Base-by-base conservation (phyloP, 2,888 invertebrate species). In the Crocallis elinguaria region DNA sequence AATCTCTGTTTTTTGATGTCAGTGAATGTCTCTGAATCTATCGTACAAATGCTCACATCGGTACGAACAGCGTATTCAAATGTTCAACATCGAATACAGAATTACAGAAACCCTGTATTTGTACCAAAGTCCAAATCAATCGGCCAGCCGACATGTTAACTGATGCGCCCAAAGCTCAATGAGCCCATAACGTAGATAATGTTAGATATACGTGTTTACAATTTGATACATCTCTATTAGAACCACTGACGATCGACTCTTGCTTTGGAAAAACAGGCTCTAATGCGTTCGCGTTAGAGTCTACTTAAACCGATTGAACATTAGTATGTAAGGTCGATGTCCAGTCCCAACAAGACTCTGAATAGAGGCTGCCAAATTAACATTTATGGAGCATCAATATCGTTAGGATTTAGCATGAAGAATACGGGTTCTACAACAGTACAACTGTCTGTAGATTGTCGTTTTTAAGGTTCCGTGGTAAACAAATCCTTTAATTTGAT, bases 131-230 rank as follows among this genome's bases (percentile, higher is more conserved):
- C n/a, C 1, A 17, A 51, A 45, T 45, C 23, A 45, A 52, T 50
- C 32, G 43, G 16, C 42, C 21, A 6, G 32, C 37, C 46, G 48
- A 53, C 45, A 46, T 46, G 54, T 49, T 54, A 54, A 54, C 38
- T 43, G 52, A 52, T 41, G 42, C 52, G 52, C 36, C 33, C 23
- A 43, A 37, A 38, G 43, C 42, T 30, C 42, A 38, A 42, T 46
- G 45, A 30, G 52, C 44, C 56, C 50, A 50, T 49, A 49, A 45
- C 44, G 11, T 2, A 29, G 1, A 5, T 50, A 48, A 51, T 36
- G 57, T 52, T 52, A 52, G 41, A 32, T 14, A 33, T 41, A 46
- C 52, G 45, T 49, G 45, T 52, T 57, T 49, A 49, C 36, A 38
- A 36, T 49, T 51, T 39, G 44, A 41, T 52, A 49, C 49, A 27